A percentile compares a stretch with the other conserved stretches of the same genome.
Conservation (phyloP, 1,140 invertebrate species). For the Stegodyphus mimosarum region DNA sequence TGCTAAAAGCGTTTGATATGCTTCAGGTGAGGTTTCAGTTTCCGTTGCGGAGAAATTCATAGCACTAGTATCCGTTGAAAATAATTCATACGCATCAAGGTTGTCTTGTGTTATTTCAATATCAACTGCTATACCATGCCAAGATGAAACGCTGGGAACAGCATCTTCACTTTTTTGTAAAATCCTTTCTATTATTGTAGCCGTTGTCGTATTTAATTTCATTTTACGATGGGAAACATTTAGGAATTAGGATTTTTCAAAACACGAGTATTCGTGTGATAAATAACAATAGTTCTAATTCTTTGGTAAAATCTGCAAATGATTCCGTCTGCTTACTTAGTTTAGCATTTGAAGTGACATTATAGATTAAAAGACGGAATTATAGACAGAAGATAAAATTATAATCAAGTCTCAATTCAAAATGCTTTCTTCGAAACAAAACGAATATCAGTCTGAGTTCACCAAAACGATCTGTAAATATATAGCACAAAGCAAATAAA, state of each 20-base stretch:
- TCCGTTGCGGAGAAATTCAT: neutral
- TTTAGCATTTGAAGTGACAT: neutral
- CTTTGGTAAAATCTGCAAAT: neutral
- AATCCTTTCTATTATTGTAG: neutral
- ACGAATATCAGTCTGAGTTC: too few relatives aligned
- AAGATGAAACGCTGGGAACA: neutral
- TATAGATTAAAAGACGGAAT: neutral
- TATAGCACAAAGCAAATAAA: too few relatives aligned
- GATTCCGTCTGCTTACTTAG: neutral
- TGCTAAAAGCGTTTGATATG: constrained; percentile 67
- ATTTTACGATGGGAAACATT: neutral
- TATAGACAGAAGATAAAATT: neutral
- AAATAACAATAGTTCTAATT: neutral
- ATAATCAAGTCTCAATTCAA: too few relatives aligned
- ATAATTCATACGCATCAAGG: neutral
- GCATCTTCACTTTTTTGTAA: neutral
- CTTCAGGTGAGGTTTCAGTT: neutral
- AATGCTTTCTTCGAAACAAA: too few relatives aligned
- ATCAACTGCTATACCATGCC: neutral
- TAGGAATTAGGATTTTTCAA: neutral
- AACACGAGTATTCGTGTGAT: neutral
- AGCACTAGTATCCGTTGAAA: neutral
- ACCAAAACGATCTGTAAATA: too few relatives aligned
- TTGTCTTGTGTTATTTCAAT: neutral
- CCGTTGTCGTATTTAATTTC: neutral